Evolutionary conservation across 2,888 invertebrate species (phyloP).

Genomic region (Leptinotarsa juncta): DNA sequence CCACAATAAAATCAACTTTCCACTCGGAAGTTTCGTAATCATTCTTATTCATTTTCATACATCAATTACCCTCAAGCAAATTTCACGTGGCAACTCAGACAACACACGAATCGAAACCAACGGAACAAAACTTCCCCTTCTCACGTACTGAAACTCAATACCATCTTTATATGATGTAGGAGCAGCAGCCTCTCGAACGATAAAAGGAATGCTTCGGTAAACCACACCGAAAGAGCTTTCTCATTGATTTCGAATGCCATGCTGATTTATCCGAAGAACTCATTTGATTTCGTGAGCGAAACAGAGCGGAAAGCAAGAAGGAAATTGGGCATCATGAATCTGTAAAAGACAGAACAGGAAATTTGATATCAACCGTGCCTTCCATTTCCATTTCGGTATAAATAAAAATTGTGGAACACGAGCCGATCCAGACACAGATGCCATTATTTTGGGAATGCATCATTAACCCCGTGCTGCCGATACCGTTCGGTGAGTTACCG

Average conservation of each 20-base stretch:
- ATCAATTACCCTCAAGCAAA: neutral
- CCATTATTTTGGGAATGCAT: constrained; percentile 23
- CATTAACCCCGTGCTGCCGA: constrained; percentile 17
- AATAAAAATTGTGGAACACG: constrained; percentile 29
- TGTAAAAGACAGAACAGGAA: constrained; percentile 51
- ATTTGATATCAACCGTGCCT: constrained; percentile 44
- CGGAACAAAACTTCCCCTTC: neutral
- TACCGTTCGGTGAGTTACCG: constrained; percentile 12
- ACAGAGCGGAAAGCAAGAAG: constrained; percentile 42
- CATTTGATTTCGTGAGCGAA: constrained; percentile 44
- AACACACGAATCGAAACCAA: neutral
- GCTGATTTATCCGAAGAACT: constrained; percentile 33
- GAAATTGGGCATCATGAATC: constrained; percentile 49
- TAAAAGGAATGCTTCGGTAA: neutral
- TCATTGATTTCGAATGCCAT: constrained; percentile 7
- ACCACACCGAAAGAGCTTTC: constrained; percentile 9
- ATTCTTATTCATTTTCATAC: neutral
- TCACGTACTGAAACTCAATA: constrained; percentile 8
- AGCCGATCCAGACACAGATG: constrained; percentile 12
- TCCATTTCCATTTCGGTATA: constrained; percentile 33
- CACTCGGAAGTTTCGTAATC: neutral
- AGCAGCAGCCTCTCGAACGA: neutral
- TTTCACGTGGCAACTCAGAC: neutral
- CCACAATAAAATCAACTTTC: too few species aligned
- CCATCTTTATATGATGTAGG: constrained; percentile 7